Base-by-base conservation (phyloP, 2,888 invertebrate species). In the Archips crataeganus region DNA sequence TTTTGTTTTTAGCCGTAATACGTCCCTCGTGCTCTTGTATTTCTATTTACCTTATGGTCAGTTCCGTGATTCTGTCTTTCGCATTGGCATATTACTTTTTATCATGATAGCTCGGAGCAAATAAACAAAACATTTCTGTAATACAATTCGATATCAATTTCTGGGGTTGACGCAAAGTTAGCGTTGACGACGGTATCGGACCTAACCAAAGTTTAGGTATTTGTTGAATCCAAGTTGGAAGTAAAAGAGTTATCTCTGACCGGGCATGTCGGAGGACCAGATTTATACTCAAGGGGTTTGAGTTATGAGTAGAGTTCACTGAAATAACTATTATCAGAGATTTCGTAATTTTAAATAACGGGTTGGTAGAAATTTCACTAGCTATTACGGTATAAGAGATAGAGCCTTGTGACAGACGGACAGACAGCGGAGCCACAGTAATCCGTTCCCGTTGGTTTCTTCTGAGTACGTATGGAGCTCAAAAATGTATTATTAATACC, bases 171-270 rank as follows among this genome's bases (percentile, higher is more conserved):
- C 68, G 49, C 47, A 59, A 72, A 57, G 57, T 72, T 72, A 61
- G n/a, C 47, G 63, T 69, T 64, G 73, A 69, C 63, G 68, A 73
- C 68, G 73, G 68, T 73, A 68, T 68, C 63, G 42, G 67, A 51
- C 67, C 54, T 49, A 69, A 73, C 63, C 59, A 69, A 73, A 73
- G 42, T 68, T 69, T 62, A 9, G 57, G 45, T 49, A 49, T 64
- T 63, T 51, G 57, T 57, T 13, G 57, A 60, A 64, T 59, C 36
- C 59, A 62, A 59, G 68, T 64, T 64, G 8, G 32, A 47, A 59
- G 71, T 45, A 69, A 73, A 68, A 73, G 68, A 51, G 68, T 73
- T 73, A 73, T 69, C 63, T 68, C 36, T 11, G 10, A 57, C 36
- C 47, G 36, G 57, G 47, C 57, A 57, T 59, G 57, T 64, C 54